phyloP scores from a whole-genome alignment of 2,797 vertebrate species.

The Leptoclinus maculatus region DNA sequence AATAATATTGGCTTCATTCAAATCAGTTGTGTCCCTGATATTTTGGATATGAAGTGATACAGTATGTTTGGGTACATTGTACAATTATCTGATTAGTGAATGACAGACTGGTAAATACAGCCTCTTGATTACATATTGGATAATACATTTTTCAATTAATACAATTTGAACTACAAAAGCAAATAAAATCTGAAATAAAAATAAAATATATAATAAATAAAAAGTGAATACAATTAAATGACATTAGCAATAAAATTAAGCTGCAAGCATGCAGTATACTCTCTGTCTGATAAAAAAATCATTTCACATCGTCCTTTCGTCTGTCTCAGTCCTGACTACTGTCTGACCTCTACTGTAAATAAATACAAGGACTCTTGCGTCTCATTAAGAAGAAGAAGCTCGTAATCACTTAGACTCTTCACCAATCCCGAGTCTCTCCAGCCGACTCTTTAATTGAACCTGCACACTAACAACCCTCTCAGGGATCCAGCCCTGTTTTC shows the following conservation, averaged over 20 bases:
- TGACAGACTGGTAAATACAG: neutral
- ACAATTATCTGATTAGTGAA: neutral
- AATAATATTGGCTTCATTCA: neutral
- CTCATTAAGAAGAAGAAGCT: constrained; percentile 65
- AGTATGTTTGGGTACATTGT: neutral
- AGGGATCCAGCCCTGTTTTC: constrained; percentile 64
- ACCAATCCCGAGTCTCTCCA: constrained; percentile 4
- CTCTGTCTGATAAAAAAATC: neutral
- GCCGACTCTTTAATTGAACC: constrained; percentile 68
- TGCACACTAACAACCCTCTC: constrained; percentile 66
- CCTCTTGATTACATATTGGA: neutral
- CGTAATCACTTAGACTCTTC: constrained; percentile 55
- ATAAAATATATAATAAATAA: neutral
- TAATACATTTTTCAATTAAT: neutral
- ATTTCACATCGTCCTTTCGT: neutral
- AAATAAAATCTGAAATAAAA: constrained; percentile 7
- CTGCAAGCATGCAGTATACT: neutral
- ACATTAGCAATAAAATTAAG: neutral
- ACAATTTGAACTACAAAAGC: constrained; percentile 1
- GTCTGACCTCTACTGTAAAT: constrained; percentile 46
- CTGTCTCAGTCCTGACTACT: constrained; percentile 1
- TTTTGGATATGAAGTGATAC: neutral
- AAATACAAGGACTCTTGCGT: constrained; percentile 53
- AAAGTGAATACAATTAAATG: neutral
- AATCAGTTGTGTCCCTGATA: neutral